phyloP scores from a whole-genome alignment of 1,140 invertebrate genomes.

The Metaphire vulgaris region DNA sequence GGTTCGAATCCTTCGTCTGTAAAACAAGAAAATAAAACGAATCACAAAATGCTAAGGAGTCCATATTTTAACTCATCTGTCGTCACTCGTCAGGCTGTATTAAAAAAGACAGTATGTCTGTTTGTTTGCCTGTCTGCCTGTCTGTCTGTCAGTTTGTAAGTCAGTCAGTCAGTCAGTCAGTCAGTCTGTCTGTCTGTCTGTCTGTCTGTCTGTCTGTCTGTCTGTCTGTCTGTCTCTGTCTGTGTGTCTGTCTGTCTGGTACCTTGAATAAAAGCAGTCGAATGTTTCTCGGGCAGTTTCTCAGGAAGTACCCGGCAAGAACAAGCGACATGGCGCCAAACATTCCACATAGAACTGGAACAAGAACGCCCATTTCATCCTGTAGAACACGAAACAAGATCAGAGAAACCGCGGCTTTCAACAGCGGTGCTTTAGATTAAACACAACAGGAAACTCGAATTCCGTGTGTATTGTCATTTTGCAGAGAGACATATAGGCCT shows the following conservation, averaged over 20 bases:
- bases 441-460: no score
- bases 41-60: no score
- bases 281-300: background rate
- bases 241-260: constrained; percentile 16
- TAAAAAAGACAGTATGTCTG: no score
- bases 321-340: background rate
- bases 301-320: background rate
- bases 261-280: background rate
- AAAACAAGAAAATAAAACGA: no score
- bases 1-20: no score
- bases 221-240: constrained; percentile 19
- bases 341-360: background rate
- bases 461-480: no score
- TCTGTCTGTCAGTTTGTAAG: constrained; percentile 3
- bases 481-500: no score
- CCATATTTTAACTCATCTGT: no score
- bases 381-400: no score
- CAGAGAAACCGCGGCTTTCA: no score
- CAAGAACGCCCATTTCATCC: background rate
- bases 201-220: constrained; percentile 20
- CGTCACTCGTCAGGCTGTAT: no score
- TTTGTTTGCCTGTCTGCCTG: constrained; percentile 4
- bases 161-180: background rate
- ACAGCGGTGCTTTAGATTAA: no score
- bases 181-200: constrained; percentile 14